These are phyloP conservation scores for Labeo calbasu DNA, from an alignment of 2,797 vertebrate species.

Conservation along the genomic window DNA sequence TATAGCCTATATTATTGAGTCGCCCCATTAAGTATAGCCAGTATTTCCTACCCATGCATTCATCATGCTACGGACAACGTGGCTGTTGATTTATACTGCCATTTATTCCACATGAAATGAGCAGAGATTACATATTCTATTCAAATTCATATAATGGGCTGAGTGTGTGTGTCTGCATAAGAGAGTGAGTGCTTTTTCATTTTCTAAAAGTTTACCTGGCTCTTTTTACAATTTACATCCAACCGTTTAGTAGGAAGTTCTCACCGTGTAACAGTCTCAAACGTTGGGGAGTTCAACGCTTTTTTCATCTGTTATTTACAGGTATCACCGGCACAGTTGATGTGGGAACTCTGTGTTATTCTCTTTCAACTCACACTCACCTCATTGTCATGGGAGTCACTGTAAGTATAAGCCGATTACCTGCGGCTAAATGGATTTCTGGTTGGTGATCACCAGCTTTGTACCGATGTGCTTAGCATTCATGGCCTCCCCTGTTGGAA, in stretches of 20 bases:
- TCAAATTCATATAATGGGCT: constrained; percentile 39
- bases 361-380: not conserved
- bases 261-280: not conserved
- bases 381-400: constrained; percentile 16
- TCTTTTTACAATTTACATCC: not conserved
- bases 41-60: constrained; percentile 37
- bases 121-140: constrained; percentile 45
- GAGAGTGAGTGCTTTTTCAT: constrained; percentile 17
- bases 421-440: constrained; percentile 32
- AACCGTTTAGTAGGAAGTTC: not conserved
- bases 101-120: constrained; percentile 47
- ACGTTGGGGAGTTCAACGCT: not conserved
- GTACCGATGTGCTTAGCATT: constrained; percentile 9
- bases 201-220: constrained; percentile 10
- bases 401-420: constrained; percentile 15
- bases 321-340: not conserved
- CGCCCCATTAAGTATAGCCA: constrained; percentile 45
- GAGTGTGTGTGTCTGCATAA: constrained; percentile 28
- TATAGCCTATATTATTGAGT: constrained; percentile 48
- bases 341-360: not conserved
- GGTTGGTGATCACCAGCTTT: constrained; percentile 17
- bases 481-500: not conserved
- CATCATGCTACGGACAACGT: constrained; percentile 40
- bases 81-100: constrained; percentile 45
- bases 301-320: constrained; percentile 41